Evolutionary conservation across 2,888 invertebrate species (phyloP), one percentile per base, ranked within the genome.

Genomic region (Criorhina ranunculi): DNA sequence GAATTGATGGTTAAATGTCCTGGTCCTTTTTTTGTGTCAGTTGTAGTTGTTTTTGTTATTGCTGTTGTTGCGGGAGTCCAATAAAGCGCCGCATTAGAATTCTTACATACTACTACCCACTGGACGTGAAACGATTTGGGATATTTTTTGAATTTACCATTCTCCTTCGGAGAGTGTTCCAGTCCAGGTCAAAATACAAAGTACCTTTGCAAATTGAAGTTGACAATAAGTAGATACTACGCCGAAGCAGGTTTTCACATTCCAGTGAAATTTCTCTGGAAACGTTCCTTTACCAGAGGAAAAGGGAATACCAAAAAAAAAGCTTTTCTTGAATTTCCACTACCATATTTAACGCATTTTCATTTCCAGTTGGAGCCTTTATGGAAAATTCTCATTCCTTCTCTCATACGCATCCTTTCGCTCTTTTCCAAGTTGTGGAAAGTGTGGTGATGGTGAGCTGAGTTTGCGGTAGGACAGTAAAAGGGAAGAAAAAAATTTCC

Each of bases 31-130:
- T 79, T 64, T 64, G 49, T 15, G 49, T 15, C 37, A 19, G 62
- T 62, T 70, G 62, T 44, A 55, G 62, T 70, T 79, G 66, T 80
- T 79, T 79, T 80, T 79, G 78, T 66, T 79, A 70, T 59, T 66
- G 51, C 73, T 60, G 66, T 80, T 79, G 64, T 80, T 80, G 79
- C 59, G 79, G 79, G 79, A 51, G 59, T 66, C 60, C 73, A 66
- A 73, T 60, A 80, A 66, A 80, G 79, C 73, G 73, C 73, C 79
- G 73, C 79, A 80, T 67, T 80, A 75, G 79, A 80, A 66, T 66
- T 73, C 79, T 73, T 59, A 42, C 40, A 79, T 24, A 4, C 24
- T 24, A 4, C 24, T 59, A 73, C 35, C 42, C 73, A 59, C 42
- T 73, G 66, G 64, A 79, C 72, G 64, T 72, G 53, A 72, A 72